Evolutionary conservation across 2,888 invertebrate genomes (phyloP).

Genomic region (Elegia similella): DNA sequence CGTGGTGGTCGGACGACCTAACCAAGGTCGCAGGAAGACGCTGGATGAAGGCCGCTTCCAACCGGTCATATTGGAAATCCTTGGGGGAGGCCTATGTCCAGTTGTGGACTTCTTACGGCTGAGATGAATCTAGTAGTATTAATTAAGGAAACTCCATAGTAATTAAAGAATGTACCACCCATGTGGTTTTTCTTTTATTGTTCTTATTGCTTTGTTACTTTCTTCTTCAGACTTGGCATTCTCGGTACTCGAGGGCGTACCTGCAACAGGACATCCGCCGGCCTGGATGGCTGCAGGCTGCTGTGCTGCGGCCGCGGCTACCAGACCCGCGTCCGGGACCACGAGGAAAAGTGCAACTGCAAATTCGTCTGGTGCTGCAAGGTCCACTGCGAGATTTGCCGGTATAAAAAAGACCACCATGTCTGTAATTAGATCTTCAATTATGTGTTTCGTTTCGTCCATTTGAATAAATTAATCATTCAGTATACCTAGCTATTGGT

Average conservation of each 20-base stretch:
- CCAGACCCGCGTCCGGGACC: slow-evolving; percentile 90
- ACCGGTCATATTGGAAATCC: no score
- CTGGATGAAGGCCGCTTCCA: no score
- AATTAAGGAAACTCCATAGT: no score
- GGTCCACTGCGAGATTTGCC: slow-evolving; percentile 92
- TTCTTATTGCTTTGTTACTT: no score
- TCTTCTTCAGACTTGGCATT: slow-evolving; percentile 85
- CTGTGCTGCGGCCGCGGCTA: slow-evolving; percentile 95
- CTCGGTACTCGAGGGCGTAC: slow-evolving; percentile 91
- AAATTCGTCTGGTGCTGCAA: slow-evolving; percentile 96
- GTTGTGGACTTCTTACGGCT: no score
- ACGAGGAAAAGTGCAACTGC: slow-evolving; percentile 94
- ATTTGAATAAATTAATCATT: neutral
- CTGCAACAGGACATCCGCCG: slow-evolving; percentile 92
- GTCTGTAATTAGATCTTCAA: slow-evolving; percentile 87
- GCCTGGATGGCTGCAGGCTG: slow-evolving; percentile 92
- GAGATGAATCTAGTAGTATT: no score
- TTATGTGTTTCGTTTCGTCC: neutral
- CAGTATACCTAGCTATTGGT: no score
- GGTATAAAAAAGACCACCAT: slow-evolving; percentile 90
- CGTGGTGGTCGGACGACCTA: no score
- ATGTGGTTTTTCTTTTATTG: slow-evolving; percentile 10
- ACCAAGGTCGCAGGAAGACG: no score
- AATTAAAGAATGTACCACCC: neutral
- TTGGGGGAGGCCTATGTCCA: no score